Percentiles rank a stretch among this genome's conserved stretches.
Conservation (phyloP, 23 tunicate species). For the Oikopleura vanhoeffeni region DNA sequence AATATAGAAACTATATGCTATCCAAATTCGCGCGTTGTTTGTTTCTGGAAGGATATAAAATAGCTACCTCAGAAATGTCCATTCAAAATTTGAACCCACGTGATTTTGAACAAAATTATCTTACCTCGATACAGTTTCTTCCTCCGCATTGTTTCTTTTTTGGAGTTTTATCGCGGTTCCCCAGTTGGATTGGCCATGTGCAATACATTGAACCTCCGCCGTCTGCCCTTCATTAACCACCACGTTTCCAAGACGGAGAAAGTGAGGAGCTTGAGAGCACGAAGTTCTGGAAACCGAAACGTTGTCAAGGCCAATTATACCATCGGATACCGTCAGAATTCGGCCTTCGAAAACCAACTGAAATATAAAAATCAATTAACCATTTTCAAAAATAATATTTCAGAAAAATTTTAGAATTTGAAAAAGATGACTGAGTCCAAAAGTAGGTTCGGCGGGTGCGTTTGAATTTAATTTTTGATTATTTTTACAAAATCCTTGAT, state of each 20-base stretch:
- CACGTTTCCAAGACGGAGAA: slow-evolving; percentile 39
- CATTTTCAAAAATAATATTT: background rate
- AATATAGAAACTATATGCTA: no score
- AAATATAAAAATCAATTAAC: no score
- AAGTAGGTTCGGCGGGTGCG: background rate
- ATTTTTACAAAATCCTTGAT: no score
- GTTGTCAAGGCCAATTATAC: slow-evolving; percentile 36
- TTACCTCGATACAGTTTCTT: no score
- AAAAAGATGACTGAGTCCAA: background rate
- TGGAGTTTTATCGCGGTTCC: background rate
- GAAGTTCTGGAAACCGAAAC: slow-evolving; percentile 26
- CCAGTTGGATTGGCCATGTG: background rate
- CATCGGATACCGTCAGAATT: slow-evolving; percentile 18
- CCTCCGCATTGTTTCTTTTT: no score
- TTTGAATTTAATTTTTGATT: no score
- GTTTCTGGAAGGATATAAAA: no score
- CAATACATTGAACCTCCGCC: slow-evolving; percentile 31
- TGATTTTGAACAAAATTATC: no score
- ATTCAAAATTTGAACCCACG: no score
- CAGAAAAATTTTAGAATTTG: background rate
- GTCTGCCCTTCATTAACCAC: slow-evolving; percentile 39
- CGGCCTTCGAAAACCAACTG: slow-evolving; percentile 55
- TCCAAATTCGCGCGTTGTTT: no score
- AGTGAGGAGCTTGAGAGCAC: slow-evolving; percentile 60
- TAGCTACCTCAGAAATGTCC: no score